Conservation (phyloP, 2,888 invertebrate genomes). For the Pherbina coryleti region DNA sequence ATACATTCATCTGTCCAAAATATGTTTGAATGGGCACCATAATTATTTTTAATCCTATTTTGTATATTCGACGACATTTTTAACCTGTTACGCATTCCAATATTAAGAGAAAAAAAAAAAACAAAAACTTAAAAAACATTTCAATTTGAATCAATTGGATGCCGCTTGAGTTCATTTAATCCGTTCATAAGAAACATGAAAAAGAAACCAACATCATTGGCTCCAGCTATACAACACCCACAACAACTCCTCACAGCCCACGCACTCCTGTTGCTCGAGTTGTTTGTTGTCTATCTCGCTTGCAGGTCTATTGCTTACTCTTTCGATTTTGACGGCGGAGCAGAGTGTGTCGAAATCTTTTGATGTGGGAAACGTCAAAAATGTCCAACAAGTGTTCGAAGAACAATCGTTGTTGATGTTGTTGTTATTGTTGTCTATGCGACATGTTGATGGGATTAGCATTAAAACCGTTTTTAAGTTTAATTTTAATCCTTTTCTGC, state of each 20-base stretch:
- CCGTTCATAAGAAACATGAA: background rate
- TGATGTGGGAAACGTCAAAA: constrained; percentile 64
- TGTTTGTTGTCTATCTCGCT: background rate
- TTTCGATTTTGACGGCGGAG: constrained; percentile 11
- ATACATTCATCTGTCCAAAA: background rate
- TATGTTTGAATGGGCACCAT: background rate
- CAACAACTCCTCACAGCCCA: background rate
- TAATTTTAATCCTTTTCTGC: constrained; percentile 56
- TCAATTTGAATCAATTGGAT: constrained; percentile 53
- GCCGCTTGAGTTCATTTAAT: constrained; percentile 59
- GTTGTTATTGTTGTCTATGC: constrained; percentile 37
- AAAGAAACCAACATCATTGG: background rate
- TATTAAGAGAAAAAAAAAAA: background rate
- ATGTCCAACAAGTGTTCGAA: constrained; percentile 56
- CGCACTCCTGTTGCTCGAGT: background rate
- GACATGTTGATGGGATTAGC: constrained; percentile 61
- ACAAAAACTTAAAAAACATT: background rate
- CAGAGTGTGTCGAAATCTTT: constrained; percentile 59
- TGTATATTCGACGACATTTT: background rate
- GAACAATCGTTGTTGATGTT: constrained; percentile 36
- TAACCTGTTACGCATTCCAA: constrained; percentile 21
- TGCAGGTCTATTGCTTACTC: background rate
- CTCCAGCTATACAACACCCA: background rate
- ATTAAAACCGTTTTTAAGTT: constrained; percentile 58
- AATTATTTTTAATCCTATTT: constrained; percentile 34